Conservation (phyloP, 2,113 vertebrate species). For the Coreoperca whiteheadi region DNA sequence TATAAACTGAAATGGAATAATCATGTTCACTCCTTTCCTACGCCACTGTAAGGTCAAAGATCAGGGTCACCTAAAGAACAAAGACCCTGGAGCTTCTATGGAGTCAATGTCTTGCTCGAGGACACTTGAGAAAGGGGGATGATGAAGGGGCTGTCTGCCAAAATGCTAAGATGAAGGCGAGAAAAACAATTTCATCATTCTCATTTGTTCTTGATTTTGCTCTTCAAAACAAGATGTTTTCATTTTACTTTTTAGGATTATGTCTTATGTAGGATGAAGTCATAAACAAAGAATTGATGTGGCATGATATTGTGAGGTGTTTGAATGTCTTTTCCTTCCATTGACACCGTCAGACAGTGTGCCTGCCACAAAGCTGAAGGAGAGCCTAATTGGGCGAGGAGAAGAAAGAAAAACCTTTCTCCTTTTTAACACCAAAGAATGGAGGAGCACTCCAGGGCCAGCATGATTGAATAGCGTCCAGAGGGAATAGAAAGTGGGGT, state of each 20-base stretch:
- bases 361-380: conserved; percentile 62
- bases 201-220: background rate
- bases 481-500: conserved; percentile 52
- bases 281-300: conserved; percentile 18
- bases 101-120: conserved; percentile 27
- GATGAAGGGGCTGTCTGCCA: background rate
- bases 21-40: background rate
- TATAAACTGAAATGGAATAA: background rate
- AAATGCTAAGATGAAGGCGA: background rate
- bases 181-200: background rate
- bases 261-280: conserved; percentile 13
- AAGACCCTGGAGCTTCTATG: background rate
- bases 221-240: conserved; percentile 19
- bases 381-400: conserved; percentile 80
- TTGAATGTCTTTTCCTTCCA: conserved; percentile 56
- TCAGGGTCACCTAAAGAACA: conserved; percentile 21
- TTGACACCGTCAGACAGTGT: conserved; percentile 48
- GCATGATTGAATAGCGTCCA: conserved; percentile 78
- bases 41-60: conserved; percentile 23
- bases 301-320: conserved; percentile 45
- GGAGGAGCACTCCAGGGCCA: conserved; percentile 72
- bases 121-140: conserved; percentile 25
- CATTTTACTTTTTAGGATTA: background rate
- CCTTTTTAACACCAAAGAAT: conserved; percentile 76
- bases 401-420: conserved; percentile 77